Evolutionary conservation across 2,797 vertebrate species (phyloP).

Genomic region (Cuculus canorus): DNA sequence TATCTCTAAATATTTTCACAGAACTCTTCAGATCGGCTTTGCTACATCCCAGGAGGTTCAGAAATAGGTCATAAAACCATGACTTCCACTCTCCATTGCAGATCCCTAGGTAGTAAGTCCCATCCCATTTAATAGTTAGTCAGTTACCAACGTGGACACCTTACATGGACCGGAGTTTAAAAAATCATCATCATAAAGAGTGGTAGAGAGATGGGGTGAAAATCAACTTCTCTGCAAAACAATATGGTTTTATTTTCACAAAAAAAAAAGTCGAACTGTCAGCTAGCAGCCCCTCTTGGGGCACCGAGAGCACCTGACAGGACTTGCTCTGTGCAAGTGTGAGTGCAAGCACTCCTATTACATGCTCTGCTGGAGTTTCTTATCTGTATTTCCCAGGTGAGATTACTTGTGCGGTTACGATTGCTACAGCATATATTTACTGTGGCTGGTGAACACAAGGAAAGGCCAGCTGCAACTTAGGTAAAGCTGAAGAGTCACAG

Average conservation of each 20-base stretch:
- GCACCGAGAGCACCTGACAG: not conserved
- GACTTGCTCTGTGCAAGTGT: not conserved
- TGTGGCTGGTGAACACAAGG: not conserved
- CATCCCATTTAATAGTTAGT: not conserved
- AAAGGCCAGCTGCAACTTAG: not conserved
- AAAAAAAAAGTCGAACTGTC: not conserved
- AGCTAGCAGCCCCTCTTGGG: not conserved
- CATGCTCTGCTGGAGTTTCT: conserved; percentile 24
- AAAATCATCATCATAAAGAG: not conserved
- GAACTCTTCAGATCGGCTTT: not conserved
- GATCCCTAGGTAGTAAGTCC: not conserved
- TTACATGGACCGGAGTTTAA: not conserved
- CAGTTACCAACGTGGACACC: rapidly evolving
- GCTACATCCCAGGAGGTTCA: not conserved
- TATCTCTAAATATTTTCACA: not conserved
- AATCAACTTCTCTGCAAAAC: conserved; percentile 3
- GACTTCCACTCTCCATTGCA: not conserved
- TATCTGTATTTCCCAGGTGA: conserved; percentile 53
- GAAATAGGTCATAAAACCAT: not conserved
- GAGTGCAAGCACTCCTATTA: not conserved
- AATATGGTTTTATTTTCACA: not conserved
- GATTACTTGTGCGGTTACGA: not conserved
- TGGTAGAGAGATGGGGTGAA: not conserved
- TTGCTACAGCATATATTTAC: not conserved
- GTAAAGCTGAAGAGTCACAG: not conserved